These are phyloP conservation scores for Belonocnema kinseyi DNA, from an alignment of 1,140 invertebrate species.

Conservation along the genomic window DNA sequence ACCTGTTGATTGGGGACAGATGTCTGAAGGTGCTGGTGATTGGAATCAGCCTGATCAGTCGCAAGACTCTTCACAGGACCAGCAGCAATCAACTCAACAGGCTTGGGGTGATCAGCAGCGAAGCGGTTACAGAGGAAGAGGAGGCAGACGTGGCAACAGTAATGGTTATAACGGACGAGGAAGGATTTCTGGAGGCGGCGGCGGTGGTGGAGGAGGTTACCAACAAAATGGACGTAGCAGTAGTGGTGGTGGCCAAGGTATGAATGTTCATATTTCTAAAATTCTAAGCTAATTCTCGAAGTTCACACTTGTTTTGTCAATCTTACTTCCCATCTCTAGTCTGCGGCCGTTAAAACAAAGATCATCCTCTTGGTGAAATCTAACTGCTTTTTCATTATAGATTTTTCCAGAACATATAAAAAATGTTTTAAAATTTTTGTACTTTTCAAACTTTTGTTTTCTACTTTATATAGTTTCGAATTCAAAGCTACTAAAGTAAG, in stretches of 20 bases:
- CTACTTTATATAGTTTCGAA: too few species aligned
- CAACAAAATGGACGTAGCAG: conserved; percentile 69
- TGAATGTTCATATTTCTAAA: background rate
- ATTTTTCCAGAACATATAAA: too few species aligned
- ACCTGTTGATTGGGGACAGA: conserved; percentile 66
- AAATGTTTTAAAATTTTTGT: too few species aligned
- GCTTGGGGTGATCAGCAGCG: conserved; percentile 68
- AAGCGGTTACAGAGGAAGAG: conserved; percentile 66
- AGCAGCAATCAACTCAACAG: conserved; percentile 61
- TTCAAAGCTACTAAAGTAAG: too few species aligned
- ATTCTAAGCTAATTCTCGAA: too few species aligned
- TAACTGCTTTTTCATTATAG: too few species aligned
- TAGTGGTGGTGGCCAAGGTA: conserved; percentile 64
- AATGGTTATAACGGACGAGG: conserved; percentile 69
- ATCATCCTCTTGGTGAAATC: too few species aligned
- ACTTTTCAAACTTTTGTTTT: too few species aligned
- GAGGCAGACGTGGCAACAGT: conserved; percentile 66
- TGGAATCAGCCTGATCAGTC: conserved; percentile 66
- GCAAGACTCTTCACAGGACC: conserved; percentile 62
- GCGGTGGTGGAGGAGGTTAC: conserved; percentile 57
- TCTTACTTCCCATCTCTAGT: too few species aligned
- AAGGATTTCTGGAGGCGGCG: conserved; percentile 39
- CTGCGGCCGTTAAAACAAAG: too few species aligned
- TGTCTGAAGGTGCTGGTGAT: conserved; percentile 60
- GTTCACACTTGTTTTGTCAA: too few species aligned